phyloP scores from a whole-genome alignment of 2,797 vertebrate species.

The Leucoraja ocellata region DNA sequence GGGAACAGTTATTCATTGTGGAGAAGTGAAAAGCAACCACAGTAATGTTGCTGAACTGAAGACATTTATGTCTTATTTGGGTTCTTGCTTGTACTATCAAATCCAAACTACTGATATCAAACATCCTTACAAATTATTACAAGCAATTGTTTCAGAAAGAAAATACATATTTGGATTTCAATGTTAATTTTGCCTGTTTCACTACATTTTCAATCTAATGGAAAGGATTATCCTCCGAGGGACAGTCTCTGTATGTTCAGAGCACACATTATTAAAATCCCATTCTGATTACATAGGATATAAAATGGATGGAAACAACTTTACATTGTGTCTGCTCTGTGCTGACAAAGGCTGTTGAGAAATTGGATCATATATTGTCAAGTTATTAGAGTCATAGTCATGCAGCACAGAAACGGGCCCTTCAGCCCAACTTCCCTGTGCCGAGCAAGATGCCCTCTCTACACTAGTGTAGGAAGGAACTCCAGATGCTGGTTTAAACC shows the following conservation, averaged over 20 bases:
- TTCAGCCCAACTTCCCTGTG: no score
- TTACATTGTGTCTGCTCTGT: background rate
- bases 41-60: constrained; percentile 3
- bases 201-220: background rate
- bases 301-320: background rate
- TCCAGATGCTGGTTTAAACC: no score
- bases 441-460: no score
- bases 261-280: background rate
- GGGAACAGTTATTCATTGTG: constrained; percentile 33
- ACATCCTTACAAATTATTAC: background rate
- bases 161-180: background rate
- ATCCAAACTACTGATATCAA: background rate
- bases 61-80: background rate
- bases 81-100: background rate
- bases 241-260: background rate
- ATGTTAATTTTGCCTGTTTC: background rate
- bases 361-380: no score
- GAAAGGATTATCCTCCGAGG: background rate
- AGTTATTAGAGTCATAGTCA: no score
- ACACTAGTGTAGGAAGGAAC: no score
- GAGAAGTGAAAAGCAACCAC: background rate
- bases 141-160: background rate
- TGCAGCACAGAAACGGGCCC: no score
- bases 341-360: background rate
- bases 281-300: background rate